Base-by-base conservation (phyloP, 1,140 invertebrate genomes). In the Caenorhabditis inopinata region DNA sequence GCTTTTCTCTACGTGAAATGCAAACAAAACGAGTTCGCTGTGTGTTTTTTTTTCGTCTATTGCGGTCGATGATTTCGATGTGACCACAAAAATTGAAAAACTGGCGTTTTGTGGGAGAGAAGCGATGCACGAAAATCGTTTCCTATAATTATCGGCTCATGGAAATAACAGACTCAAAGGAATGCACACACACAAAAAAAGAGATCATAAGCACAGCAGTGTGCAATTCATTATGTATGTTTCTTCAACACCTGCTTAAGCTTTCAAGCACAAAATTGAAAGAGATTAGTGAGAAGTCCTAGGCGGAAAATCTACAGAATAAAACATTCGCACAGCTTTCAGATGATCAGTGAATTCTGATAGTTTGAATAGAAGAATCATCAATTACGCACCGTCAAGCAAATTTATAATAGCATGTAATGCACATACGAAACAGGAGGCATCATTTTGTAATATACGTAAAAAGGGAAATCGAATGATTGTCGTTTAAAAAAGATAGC, bases 11-110 rank as follows among this genome's bases (percentile, higher is more conserved):
- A 68, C 58, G 58, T 68, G 58, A 68, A 68, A 68, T 38, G 58
- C 58, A 68, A 68, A 68, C 58, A 68, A 58, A 68, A 68, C 32
- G 58, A 68, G 58, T 68, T 68, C 58, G 58, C 58, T 6, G 21
- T n/a, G n/a, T n/a, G n/a, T 51, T 68, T 68, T 68, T 68, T 38
- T 68, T 18, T 68, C 32, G 58, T 32, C 32, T 68, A 68, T 68
- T 68, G 53, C 53, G 53, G 53, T 58, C 53, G 53, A 25, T 32
- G 6, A n/a, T n/a, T n/a, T n/a, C 53, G 53, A 21, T 29, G 58
- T 29, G 21, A 29, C n/a, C 58, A 68, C 58, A 68, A 68, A 68
- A 42, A 42, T 42, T 68, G 35, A 29, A 32, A 16, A 58, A 58
- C 38, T 58, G 51, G 3, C 51, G 32, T 32, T 58, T 5, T 68